Evolutionary conservation across 2,888 invertebrate genomes (phyloP).

Genomic region (Aricia artaxerxes): DNA sequence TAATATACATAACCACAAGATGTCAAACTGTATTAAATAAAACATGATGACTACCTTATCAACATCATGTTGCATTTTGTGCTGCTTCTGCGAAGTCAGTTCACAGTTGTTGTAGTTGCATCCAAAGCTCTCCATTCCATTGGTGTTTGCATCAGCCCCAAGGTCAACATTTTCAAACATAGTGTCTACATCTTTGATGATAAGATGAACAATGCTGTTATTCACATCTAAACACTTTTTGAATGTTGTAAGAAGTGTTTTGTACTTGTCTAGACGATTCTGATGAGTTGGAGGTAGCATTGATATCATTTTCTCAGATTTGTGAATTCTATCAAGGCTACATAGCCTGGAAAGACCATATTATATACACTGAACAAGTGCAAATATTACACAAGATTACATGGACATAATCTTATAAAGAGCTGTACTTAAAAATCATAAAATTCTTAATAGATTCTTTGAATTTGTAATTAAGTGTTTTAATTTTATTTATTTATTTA

Average conservation of each 20-base stretch:
- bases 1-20: background rate
- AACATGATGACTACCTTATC: conserved; percentile 60
- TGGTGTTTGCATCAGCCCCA: conserved; percentile 52
- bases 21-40: background rate
- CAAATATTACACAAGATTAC: background rate
- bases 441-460: too few relatives aligned
- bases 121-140: conserved; percentile 64
- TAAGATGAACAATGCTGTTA: conserved; percentile 83
- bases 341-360: conserved; percentile 81
- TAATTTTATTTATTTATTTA: too few relatives aligned
- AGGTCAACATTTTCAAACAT: conserved; percentile 90
- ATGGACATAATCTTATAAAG: background rate
- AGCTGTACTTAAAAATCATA: background rate
- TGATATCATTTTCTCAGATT: conserved; percentile 87
- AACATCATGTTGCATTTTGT: conserved; percentile 74
- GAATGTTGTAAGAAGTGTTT: conserved; percentile 86
- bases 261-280: conserved; percentile 86
- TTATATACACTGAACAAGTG: background rate
- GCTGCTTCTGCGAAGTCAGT: conserved; percentile 64
- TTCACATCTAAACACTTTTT: conserved; percentile 90
- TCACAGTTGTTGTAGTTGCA: conserved; percentile 70
- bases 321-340: conserved; percentile 86
- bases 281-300: conserved; percentile 88
- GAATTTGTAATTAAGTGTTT: too few relatives aligned
- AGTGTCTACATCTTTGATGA: conserved; percentile 88